Conservation (phyloP, 2,888 invertebrate genomes). For the Acleris cristana region DNA sequence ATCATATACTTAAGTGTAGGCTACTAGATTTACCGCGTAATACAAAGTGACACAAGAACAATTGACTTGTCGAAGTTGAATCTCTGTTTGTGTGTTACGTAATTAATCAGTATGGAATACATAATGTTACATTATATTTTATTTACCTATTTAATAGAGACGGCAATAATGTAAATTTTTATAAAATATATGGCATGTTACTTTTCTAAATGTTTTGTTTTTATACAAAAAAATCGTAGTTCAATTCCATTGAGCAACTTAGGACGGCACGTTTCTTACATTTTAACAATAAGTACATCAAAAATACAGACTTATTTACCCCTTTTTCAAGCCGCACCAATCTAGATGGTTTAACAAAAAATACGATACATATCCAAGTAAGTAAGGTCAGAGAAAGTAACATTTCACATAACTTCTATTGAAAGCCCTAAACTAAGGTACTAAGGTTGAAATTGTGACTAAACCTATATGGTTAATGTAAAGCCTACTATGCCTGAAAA, state of each 20-base stretch:
- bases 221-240: slow-evolving; percentile 33
- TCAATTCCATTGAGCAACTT: slow-evolving; percentile 56
- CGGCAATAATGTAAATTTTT: slow-evolving; percentile 70
- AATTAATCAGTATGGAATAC: slow-evolving; percentile 44
- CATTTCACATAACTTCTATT: no score
- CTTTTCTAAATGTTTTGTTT: slow-evolving; percentile 68
- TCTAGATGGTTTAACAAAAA: no score
- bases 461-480: background rate
- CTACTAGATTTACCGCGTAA: background rate
- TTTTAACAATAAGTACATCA: slow-evolving; percentile 34
- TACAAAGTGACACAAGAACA: no score
- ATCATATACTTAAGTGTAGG: slow-evolving; percentile 29
- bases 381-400: no score
- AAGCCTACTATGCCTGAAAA: background rate
- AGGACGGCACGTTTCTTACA: slow-evolving; percentile 48
- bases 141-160: slow-evolving; percentile 66
- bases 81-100: background rate
- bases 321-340: background rate
- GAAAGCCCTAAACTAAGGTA: no score
- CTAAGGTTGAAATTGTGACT: no score
- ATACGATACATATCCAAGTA: no score
- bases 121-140: slow-evolving; percentile 45
- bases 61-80: background rate
- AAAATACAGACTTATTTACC: slow-evolving; percentile 5
- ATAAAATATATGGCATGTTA: slow-evolving; percentile 83